Conservation (phyloP, 2,797 vertebrate genomes). For the Loris lydekkerianus region DNA sequence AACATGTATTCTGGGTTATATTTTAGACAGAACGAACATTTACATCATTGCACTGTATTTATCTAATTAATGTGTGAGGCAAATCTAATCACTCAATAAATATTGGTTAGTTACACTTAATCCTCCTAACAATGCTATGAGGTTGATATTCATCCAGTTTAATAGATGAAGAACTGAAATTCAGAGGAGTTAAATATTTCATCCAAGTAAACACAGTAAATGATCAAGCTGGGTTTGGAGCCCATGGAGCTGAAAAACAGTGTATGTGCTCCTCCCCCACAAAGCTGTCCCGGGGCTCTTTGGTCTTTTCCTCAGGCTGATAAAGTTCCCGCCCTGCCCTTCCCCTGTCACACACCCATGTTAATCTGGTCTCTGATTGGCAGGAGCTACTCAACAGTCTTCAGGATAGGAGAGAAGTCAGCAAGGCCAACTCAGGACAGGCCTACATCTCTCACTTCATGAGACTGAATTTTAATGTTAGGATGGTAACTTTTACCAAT, state of each 20-base stretch:
- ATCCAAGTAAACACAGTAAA: background rate
- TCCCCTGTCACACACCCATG: background rate
- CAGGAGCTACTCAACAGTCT: background rate
- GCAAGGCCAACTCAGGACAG: background rate
- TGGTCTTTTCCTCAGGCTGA: background rate
- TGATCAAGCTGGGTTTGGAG: background rate
- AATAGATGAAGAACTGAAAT: background rate
- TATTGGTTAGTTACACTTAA: background rate
- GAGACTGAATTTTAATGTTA: background rate
- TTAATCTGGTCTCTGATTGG: background rate
- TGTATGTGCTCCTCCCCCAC: background rate
- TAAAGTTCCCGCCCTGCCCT: background rate
- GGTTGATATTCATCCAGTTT: background rate
- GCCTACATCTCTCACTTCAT: background rate
- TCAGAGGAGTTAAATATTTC: background rate
- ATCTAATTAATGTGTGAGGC: background rate
- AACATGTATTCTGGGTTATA: background rate
- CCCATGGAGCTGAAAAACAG: background rate
- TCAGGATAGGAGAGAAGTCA: background rate
- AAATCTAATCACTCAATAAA: slow-evolving; percentile 19
- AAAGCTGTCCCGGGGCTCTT: background rate
- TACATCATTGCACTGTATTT: background rate
- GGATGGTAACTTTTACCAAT: background rate
- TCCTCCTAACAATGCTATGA: background rate
- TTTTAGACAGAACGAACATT: background rate